Evolutionary conservation across 2,113 vertebrate species (phyloP).

Genomic region (Dicerorhinus sumatrensis): DNA sequence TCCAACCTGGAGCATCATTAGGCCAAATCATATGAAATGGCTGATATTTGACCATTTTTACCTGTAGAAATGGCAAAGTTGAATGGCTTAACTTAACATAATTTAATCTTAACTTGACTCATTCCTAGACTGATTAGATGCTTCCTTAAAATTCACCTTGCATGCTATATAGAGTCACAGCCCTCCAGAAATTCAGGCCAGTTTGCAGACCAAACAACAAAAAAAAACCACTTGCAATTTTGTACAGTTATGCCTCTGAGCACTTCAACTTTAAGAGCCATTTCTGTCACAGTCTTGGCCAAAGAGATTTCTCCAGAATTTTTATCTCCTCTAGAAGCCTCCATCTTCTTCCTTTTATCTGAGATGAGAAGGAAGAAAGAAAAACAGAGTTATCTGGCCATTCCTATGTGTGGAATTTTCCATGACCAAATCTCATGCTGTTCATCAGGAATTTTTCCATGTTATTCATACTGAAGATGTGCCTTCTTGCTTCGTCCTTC

Average conservation of each 20-base stretch:
- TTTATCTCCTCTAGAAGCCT: neutral
- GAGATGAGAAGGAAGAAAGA: neutral
- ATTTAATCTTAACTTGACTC: neutral
- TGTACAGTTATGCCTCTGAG: neutral
- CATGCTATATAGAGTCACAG: neutral
- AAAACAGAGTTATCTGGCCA: neutral
- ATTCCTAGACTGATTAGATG: neutral
- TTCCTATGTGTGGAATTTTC: slow-evolving; percentile 48
- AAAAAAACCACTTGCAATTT: neutral
- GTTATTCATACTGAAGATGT: neutral
- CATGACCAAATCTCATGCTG: neutral
- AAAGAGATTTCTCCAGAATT: neutral
- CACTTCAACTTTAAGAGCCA: neutral
- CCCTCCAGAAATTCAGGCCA: neutral
- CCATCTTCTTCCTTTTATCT: neutral
- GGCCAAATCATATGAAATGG: neutral
- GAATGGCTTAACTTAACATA: neutral
- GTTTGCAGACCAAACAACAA: neutral
- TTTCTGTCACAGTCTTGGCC: neutral
- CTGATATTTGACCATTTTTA: neutral
- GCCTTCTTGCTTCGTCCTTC: neutral
- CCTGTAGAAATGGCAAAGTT: neutral
- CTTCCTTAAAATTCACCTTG: neutral
- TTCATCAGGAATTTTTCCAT: slow-evolving; percentile 28
- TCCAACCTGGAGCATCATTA: neutral